These are phyloP conservation scores for Ptychadena robeensis DNA, from an alignment of 2,797 vertebrate genomes.

Conservation along the genomic window DNA sequence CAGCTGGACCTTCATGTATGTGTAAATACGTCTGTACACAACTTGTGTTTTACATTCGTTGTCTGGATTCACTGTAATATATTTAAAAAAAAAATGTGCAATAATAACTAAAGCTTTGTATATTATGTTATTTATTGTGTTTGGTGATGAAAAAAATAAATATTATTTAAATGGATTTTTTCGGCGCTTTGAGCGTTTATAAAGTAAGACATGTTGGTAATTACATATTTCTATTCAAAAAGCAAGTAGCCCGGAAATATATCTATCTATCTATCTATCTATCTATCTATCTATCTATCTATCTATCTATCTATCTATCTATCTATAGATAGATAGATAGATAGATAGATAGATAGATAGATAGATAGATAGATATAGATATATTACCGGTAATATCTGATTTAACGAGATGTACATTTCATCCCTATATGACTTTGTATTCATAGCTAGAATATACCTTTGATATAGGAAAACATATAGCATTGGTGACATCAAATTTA, in stretches of 20 bases:
- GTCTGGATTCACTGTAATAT: constrained; percentile 95
- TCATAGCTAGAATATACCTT: neutral
- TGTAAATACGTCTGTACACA: constrained; percentile 89
- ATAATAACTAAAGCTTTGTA: constrained; percentile 96
- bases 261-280: no score
- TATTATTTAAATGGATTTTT: constrained; percentile 84
- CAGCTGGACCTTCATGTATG: constrained; percentile 89
- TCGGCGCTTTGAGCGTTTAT: neutral
- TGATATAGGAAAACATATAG: neutral
- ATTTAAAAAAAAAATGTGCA: constrained; percentile 99
- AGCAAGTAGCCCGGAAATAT: no score
- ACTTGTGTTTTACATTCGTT: constrained; percentile 97
- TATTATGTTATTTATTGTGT: constrained; percentile 99
- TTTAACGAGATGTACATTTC: neutral
- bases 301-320: no score
- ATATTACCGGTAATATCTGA: no score
- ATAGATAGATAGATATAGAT: no score
- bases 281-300: no score
- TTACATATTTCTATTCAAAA: neutral
- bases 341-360: no score
- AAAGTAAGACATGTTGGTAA: neutral
- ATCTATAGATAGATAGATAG: no score
- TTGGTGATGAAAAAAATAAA: constrained; percentile 99
- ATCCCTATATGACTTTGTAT: neutral
- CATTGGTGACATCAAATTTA: neutral